Evolutionary conservation across 2,888 invertebrate species (phyloP), one percentile per base, ranked within the genome.

Genomic region (Dascillus cervinus): DNA sequence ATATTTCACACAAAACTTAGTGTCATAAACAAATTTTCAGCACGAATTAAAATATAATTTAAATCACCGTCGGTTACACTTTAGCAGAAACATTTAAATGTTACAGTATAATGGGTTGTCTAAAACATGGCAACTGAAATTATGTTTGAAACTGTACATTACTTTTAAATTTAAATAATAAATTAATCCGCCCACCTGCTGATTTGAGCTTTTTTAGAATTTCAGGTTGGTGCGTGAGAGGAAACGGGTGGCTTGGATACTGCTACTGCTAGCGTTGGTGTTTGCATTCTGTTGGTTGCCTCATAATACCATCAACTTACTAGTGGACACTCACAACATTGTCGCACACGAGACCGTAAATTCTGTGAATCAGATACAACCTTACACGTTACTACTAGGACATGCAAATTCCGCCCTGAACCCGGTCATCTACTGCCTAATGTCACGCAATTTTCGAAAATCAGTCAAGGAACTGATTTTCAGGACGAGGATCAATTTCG

Each of bases 201-300:
- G n/a, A n/a, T n/a, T n/a, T n/a, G n/a, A n/a, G n/a, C n/a, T n/a
- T 24, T 36, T 35, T 26, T 29, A 39, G 39, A 39, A 26, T 15
- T 39, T 24, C 14, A 32, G 79, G 43, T 59, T 82, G 55, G 73
- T 83, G 58, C 72, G 77, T 26, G 80, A 82, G 48, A 65, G 85
- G 31, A 78, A 79, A 53, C 69, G 82, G 19, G 82, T 84, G 5
- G 85, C 85, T 0, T 79, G 80, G 71, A 82, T 85, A 43, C 67
- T 85, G 10, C 66, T 85, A 1, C 70, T 82, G 1, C 65, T 85
- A 8, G 83, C 84, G 0, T 71, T 82, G 2, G 70, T 84, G 11
- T 86, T 86, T 52, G 82, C 82, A 0, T 56, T 79, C 3, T 86
- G 85, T 62, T 86, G 85, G 85, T 65, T 85, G 23, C 85, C 85